These are phyloP conservation scores for Druceiella hillmani DNA, from an alignment of 2,888 invertebrate genomes.

Conservation along the genomic window DNA sequence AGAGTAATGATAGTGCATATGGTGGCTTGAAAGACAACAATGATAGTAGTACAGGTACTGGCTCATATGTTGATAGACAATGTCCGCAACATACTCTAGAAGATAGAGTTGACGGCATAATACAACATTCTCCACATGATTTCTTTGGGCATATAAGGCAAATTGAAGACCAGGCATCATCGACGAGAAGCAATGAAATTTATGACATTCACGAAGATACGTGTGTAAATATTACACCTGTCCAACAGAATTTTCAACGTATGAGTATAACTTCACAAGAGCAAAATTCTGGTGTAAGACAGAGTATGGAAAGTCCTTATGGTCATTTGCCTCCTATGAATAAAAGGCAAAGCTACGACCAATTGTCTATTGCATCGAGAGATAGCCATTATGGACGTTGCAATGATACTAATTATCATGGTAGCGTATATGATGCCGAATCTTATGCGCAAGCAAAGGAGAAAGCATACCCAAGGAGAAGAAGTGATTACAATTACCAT, in stretches of 20 bases:
- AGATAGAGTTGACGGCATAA: constrained; percentile 19
- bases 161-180: too few relatives aligned
- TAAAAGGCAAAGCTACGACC: constrained; percentile 35
- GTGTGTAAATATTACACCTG: too few relatives aligned
- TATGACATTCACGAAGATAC: constrained; percentile 10
- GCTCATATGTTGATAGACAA: too few relatives aligned
- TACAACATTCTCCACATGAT: constrained; percentile 17
- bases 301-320: constrained; percentile 35
- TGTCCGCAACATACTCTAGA: constrained; percentile 10
- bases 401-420: constrained; percentile 39
- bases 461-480: constrained; percentile 40
- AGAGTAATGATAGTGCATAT: constrained; percentile 34
- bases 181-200: too few relatives aligned
- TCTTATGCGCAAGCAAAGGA: constrained; percentile 40
- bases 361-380: constrained; percentile 34
- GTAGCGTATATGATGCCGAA: constrained; percentile 38
- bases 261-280: constrained; percentile 42
- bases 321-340: constrained; percentile 33
- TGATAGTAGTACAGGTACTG: too few relatives aligned
- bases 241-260: constrained; percentile 38
- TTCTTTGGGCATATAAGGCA: too few relatives aligned
- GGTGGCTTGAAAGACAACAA: constrained; percentile 35
- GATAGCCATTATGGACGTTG: constrained; percentile 31
- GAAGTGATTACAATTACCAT: constrained; percentile 45
- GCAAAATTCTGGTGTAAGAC: constrained; percentile 32